Conservation (phyloP, 2,797 vertebrate species). For the Liparis tanakae region DNA sequence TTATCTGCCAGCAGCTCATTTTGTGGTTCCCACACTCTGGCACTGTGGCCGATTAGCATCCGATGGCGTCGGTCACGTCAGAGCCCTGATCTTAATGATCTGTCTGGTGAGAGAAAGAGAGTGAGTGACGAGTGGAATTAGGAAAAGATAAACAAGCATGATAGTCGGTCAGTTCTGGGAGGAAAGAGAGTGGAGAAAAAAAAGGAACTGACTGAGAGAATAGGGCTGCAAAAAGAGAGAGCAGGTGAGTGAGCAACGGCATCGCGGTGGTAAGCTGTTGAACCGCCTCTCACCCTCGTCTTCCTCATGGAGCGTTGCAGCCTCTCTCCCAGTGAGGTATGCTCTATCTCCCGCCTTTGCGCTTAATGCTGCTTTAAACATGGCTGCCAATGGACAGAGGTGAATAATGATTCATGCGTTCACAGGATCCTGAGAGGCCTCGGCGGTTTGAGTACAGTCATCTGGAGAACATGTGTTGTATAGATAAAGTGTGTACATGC, state of each 20-base stretch:
- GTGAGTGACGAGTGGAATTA: slow-evolving; percentile 69
- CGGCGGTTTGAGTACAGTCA: slow-evolving; percentile 3
- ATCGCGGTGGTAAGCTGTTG: slow-evolving; percentile 56
- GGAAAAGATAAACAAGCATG: slow-evolving; percentile 70
- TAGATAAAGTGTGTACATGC: neutral
- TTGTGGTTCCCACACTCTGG: slow-evolving; percentile 77
- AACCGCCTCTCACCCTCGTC: slow-evolving; percentile 62
- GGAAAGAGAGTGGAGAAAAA: slow-evolving; percentile 28
- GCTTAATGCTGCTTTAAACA: slow-evolving; percentile 30
- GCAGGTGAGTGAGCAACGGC: slow-evolving; percentile 38
- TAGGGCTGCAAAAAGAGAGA: slow-evolving; percentile 35
- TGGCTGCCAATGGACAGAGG: slow-evolving; percentile 2
- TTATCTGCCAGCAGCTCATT: slow-evolving; percentile 76
- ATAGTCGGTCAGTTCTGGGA: slow-evolving; percentile 22
- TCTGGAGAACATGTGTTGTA: neutral
- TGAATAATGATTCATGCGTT: slow-evolving; percentile 14
- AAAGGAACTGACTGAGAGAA: slow-evolving; percentile 38
- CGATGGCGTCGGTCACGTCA: slow-evolving; percentile 71
- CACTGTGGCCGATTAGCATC: slow-evolving; percentile 71
- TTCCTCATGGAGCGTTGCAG: slow-evolving; percentile 39
- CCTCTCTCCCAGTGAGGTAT: slow-evolving; percentile 35
- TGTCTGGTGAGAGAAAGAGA: slow-evolving; percentile 60
- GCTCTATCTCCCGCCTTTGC: slow-evolving; percentile 34
- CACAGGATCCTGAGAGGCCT: slow-evolving; percentile 2
- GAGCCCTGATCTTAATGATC: slow-evolving; percentile 77